Base-by-base conservation (phyloP, 2,113 vertebrate genomes). In the Acinonyx jubatus region DNA sequence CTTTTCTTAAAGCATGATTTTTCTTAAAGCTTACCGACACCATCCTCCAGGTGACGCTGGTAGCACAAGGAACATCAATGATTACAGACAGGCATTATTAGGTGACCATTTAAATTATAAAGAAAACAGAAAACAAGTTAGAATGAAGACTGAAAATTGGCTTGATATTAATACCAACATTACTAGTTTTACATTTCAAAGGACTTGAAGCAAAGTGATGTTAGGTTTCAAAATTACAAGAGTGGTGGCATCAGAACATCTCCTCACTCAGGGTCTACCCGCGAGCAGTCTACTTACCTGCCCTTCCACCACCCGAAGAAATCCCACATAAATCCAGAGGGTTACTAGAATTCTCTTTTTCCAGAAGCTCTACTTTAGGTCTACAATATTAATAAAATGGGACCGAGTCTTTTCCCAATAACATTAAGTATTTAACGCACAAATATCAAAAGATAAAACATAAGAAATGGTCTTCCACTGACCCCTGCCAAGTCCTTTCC, bases 21-120 rank as follows among this genome's bases (percentile, higher is more conserved):
- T 79, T 69, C 96, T 90, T 11, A 90, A 61, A 76, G 91, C 96
- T 97, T 97, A 97, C 95, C 81, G 1, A 93, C 31, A 74, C 29
- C 91, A 69, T 92, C 85, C 95, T 97, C 96, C 95, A 97, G 93
- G 93, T 96, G 97, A 93, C 25, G 38, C 95, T 96, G 92, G 48
- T 19, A 92, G 36, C 92, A 86, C 45, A 74, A 83, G 69, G 48
- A 93, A 97, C 45, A 91, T 33, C 33, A 68, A 38, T 85, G n/a
- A 80, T 23, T 45, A 93, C 33, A 92, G 38, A 65, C 68, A 88
- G 52, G 79, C 80, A 66, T 89, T 81, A 91, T 50, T 87, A 92
- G 55, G 79, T n/a, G 48, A 90, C n/a, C 31, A 90, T 61, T 92
- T 83, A 50, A 79, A 97, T 90, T 63, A 95, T n/a, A 63, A 93